Conservation (phyloP, 1,140 invertebrate species). For the Drosophila chauvacae region DNA sequence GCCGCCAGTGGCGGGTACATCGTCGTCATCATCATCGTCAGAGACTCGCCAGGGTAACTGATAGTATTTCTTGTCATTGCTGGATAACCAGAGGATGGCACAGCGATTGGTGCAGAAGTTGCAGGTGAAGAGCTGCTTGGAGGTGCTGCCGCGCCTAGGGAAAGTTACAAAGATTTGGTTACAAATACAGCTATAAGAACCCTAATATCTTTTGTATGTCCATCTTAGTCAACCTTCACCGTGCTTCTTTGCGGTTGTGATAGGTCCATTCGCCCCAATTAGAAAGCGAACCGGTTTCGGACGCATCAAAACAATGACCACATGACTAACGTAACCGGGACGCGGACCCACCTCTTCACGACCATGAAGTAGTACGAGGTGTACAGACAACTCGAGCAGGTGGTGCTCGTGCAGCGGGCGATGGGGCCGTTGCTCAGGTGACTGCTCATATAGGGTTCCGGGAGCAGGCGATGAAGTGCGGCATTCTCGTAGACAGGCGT, state of each 20-base stretch:
- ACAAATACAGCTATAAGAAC: neutral
- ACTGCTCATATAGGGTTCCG: constrained; percentile 72
- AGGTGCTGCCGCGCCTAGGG: constrained; percentile 71
- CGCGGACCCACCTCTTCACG: constrained; percentile 71
- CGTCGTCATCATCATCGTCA: constrained; percentile 55
- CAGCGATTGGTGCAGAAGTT: constrained; percentile 78
- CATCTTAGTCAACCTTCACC: constrained; percentile 3
- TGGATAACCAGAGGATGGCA: constrained; percentile 62
- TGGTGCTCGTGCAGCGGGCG: constrained; percentile 67
- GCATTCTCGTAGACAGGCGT: constrained; percentile 63
- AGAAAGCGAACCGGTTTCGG: constrained; percentile 37
- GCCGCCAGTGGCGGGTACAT: constrained; percentile 4
- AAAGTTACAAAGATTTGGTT: neutral
- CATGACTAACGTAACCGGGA: constrained; percentile 24
- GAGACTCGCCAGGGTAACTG: constrained; percentile 71
- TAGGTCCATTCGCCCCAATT: constrained; percentile 31
- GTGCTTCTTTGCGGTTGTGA: constrained; percentile 53
- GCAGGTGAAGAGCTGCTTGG: constrained; percentile 79
- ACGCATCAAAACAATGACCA: constrained; percentile 33
- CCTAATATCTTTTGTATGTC: neutral
- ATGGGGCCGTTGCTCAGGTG: constrained; percentile 78
- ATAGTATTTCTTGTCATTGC: constrained; percentile 73
- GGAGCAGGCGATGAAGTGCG: constrained; percentile 64
- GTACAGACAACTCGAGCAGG: constrained; percentile 74
- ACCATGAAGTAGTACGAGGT: constrained; percentile 83